Base-by-base conservation (phyloP, 2,888 invertebrate genomes). In the Philereme transversata region DNA sequence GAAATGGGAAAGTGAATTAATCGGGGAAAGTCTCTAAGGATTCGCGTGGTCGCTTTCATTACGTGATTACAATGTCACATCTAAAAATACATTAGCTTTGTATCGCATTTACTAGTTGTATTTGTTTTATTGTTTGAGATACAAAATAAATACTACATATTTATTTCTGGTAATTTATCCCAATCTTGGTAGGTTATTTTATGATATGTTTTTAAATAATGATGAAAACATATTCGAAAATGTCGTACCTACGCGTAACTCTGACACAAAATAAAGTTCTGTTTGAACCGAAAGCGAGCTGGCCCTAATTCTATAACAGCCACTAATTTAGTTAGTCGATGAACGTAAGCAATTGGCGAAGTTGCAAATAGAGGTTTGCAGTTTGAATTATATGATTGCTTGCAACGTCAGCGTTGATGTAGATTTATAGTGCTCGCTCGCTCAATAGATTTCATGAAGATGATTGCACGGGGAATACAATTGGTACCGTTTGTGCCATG, bases 1-100 rank as follows among this genome's bases (percentile, higher is more conserved):
- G 73, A 73, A 77, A 76, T 73, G 72, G 76, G 88, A 90, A 88
- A 90, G 90, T 87, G 88, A 90, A 87, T 89, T 87, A 86, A 88
- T 85, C 79, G 81, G 87, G 83, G 90, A 90, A 90, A 90, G 90
- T 87, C 78, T 84, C 81, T 60, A 84, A 87, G 90, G 89, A 90
- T 83, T 88, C 79, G 79, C 81, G 76, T 82, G 79, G 66, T 77
- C 76, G 73, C 78, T 82, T 82, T 80, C 80, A 77, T 84, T 83
- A 82, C 79, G 81, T 82, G 81, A 75, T 57, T 69, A 69, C 72
- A 76, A 77, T 81, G 67, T 78, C 68, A 73, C 70, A 76, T 65
- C 65, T 62, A 60, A 71, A 22, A 70, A 59, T 68, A 62, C 58
- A 63, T 65, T 63, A 65, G 9, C 41, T 50, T 51, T 34, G 38